Evolutionary conservation across 30 jellyfish, hydroid and myxozoan genomes (phyloP).

Genomic region (Rhopilema esculentum): DNA sequence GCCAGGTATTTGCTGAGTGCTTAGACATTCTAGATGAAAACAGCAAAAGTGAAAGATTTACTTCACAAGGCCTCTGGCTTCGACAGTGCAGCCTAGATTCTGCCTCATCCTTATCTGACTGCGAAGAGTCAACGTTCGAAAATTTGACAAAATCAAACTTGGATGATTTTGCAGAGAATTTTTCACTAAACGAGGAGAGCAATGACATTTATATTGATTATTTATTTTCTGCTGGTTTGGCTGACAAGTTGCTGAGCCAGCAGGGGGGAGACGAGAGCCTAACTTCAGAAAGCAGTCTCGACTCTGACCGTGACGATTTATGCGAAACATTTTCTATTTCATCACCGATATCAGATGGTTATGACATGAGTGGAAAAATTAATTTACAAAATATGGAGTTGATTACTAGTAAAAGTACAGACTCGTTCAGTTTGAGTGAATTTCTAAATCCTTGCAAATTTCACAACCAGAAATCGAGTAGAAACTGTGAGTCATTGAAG

Average conservation of each 20-base stretch:
- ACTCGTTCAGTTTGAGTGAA: background rate
- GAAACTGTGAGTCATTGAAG: background rate
- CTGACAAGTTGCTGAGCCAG: slow-evolving; percentile 42
- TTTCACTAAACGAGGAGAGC: background rate
- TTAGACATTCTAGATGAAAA: slow-evolving; percentile 1
- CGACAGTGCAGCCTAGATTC: slow-evolving; percentile 63
- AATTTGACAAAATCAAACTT: slow-evolving; percentile 13
- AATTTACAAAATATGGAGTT: background rate
- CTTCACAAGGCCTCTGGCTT: slow-evolving; percentile 39
- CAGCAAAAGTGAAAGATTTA: background rate
- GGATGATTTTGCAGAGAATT: slow-evolving; percentile 5
- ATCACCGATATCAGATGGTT: slow-evolving; percentile 5
- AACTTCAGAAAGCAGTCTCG: background rate
- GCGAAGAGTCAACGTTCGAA: slow-evolving; percentile 52
- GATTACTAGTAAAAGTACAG: background rate
- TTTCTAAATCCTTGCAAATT: background rate
- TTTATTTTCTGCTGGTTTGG: slow-evolving; percentile 79
- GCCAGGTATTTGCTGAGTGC: background rate
- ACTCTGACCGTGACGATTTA: background rate
- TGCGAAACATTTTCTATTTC: background rate
- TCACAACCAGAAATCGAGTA: background rate
- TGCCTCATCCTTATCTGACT: slow-evolving; percentile 17
- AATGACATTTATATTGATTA: slow-evolving; percentile 53
- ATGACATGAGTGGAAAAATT: background rate
- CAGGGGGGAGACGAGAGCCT: slow-evolving; percentile 3